These are phyloP conservation scores for Dastarcus helophoroides DNA, from an alignment of 2,888 invertebrate species.

Conservation along the genomic window DNA sequence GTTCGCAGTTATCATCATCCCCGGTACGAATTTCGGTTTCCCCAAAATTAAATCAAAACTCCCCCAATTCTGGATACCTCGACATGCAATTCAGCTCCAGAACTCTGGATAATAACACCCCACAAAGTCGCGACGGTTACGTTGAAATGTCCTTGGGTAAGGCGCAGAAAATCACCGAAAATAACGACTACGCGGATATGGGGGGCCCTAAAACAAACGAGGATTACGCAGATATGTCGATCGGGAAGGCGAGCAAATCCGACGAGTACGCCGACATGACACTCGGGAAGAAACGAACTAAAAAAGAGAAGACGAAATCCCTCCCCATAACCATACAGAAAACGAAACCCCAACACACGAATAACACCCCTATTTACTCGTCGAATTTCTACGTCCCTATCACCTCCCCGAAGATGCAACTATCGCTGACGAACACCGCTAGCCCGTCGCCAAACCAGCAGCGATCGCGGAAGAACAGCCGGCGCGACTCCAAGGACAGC, in stretches of 20 bases:
- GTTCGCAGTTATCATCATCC: conserved; percentile 17
- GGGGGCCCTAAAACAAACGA: conserved; percentile 25
- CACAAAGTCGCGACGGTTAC: conserved; percentile 46
- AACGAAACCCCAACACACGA: conserved; percentile 21
- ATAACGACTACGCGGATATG: conserved; percentile 26
- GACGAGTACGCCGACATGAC: too few species aligned
- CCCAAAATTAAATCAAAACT: conserved; percentile 6
- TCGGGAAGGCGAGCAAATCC: conserved; percentile 23
- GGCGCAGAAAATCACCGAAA: conserved; percentile 26
- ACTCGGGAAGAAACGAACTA: conserved; percentile 19
- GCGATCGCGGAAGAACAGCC: conserved; percentile 25
- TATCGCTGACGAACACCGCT: conserved; percentile 39
- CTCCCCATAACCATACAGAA: conserved; percentile 53
- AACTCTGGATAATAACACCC: conserved; percentile 3
- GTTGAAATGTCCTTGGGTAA: conserved; percentile 51
- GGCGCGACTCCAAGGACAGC: conserved; percentile 38
- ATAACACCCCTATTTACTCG: conserved; percentile 15
- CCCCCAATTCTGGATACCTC: conserved; percentile 27
- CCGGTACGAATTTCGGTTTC: conserved; percentile 11
- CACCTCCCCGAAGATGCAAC: conserved; percentile 38
- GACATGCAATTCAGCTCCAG: conserved; percentile 33
- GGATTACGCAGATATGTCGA: conserved; percentile 45
- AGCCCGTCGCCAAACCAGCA: conserved; percentile 37
- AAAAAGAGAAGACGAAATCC: conserved; percentile 42
- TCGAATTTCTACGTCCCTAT: conserved; percentile 17